phyloP scores from a whole-genome alignment of 2,113 vertebrate species.

The Coracopsis vasa region DNA sequence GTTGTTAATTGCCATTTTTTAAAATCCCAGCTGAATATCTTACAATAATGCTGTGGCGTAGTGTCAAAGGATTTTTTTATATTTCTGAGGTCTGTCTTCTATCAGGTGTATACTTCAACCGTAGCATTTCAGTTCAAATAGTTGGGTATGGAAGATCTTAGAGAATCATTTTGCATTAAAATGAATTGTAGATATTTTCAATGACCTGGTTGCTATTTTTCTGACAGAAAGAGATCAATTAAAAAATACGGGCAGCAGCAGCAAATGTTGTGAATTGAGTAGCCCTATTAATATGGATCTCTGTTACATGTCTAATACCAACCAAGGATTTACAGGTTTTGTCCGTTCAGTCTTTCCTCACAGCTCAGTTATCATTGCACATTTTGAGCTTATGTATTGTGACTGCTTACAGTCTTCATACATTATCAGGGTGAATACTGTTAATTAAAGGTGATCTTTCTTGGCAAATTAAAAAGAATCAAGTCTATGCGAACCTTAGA shows the following conservation, averaged over 20 bases:
- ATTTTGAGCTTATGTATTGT: not conserved
- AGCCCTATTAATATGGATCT: not conserved
- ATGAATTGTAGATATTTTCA: not conserved
- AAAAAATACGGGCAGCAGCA: not conserved
- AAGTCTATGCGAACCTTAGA: not conserved
- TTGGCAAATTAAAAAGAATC: not conserved
- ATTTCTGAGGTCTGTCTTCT: not conserved
- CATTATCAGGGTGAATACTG: not conserved
- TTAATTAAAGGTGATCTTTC: not conserved
- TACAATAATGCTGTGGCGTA: not conserved
- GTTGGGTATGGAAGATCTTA: not conserved
- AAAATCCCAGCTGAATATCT: not conserved
- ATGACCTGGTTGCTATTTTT: not conserved
- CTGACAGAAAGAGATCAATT: not conserved
- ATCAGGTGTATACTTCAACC: fast-evolving
- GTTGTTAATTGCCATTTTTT: not conserved
- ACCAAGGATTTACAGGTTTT: not conserved
- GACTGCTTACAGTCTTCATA: not conserved
- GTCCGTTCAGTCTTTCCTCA: not conserved
- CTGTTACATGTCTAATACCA: not conserved
- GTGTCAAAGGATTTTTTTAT: not conserved
- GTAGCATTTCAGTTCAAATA: not conserved
- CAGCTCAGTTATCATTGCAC: not conserved
- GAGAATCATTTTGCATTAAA: not conserved
- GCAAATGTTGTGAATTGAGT: not conserved